phyloP scores from a whole-genome alignment of 1,140 invertebrate species.

The Drosophila ambigua region DNA sequence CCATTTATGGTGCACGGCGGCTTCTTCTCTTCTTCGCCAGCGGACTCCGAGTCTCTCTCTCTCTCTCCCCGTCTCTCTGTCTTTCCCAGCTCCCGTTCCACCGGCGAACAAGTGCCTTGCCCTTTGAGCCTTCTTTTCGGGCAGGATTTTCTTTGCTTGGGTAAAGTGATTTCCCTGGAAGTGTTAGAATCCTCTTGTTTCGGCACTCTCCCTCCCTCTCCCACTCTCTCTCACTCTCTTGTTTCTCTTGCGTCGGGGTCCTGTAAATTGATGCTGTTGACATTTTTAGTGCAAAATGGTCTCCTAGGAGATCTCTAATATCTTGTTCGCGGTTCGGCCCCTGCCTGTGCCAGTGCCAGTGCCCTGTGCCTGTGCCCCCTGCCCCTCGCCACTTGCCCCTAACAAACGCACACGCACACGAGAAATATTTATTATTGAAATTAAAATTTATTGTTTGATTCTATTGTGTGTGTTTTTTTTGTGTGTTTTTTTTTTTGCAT shows the following conservation, averaged over 20 bases:
- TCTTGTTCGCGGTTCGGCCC: conserved; percentile 47
- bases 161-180: conserved; percentile 68
- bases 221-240: background rate
- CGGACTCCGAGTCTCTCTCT: background rate
- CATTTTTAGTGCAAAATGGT: conserved; percentile 71
- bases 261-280: conserved; percentile 71
- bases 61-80: background rate
- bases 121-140: background rate
- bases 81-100: background rate
- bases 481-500: conserved; percentile 38
- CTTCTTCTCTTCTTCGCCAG: conserved; percentile 21
- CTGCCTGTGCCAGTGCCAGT: no score
- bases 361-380: background rate
- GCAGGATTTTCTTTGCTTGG: conserved; percentile 33
- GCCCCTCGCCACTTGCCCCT: background rate
- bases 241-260: conserved; percentile 24
- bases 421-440: conserved; percentile 49
- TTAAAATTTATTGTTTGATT: conserved; percentile 48
- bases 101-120: conserved; percentile 46
- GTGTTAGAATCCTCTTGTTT: conserved; percentile 68
- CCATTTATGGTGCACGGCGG: conserved; percentile 53
- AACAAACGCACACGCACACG: conserved; percentile 6
- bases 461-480: conserved; percentile 35
- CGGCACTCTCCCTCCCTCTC: conserved; percentile 31
- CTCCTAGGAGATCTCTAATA: conserved; percentile 46